phyloP scores from a whole-genome alignment of 2,797 vertebrate species.

The Gymnopithys bicolor region DNA sequence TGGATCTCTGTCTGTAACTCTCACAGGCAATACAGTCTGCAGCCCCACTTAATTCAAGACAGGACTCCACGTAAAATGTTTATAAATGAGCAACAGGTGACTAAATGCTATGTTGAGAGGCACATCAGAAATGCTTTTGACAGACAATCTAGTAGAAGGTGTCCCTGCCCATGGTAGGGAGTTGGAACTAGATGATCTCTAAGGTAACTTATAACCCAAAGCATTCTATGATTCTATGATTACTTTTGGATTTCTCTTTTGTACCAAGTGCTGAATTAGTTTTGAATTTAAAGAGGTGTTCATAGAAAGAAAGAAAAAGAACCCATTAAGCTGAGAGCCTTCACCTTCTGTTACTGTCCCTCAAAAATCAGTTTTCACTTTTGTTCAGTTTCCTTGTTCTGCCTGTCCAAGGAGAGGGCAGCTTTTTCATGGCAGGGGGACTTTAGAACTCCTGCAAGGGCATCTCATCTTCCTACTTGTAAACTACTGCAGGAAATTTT shows the following conservation, averaged over 20 bases:
- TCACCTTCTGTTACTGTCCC: not conserved
- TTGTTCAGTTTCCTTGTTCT: not conserved
- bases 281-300: not conserved
- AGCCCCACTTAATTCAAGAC: not conserved
- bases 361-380: not conserved
- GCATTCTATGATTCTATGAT: not conserved
- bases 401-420: not conserved
- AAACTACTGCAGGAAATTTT: not conserved
- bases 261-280: not conserved
- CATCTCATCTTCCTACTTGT: not conserved
- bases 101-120: not conserved
- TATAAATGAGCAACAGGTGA: conserved; percentile 4
- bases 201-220: not conserved
- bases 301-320: not conserved
- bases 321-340: not conserved
- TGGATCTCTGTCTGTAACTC: not conserved
- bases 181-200: not conserved
- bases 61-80: not conserved
- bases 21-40: not conserved
- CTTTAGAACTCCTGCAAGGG: not conserved
- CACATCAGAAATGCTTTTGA: conserved; percentile 9
- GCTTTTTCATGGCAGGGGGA: fast-evolving
- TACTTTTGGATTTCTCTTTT: not conserved
- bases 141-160: not conserved
- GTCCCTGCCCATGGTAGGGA: not conserved